Evolutionary conservation across 1,140 invertebrate species (phyloP).

Genomic region (Anastrepha obliqua): DNA sequence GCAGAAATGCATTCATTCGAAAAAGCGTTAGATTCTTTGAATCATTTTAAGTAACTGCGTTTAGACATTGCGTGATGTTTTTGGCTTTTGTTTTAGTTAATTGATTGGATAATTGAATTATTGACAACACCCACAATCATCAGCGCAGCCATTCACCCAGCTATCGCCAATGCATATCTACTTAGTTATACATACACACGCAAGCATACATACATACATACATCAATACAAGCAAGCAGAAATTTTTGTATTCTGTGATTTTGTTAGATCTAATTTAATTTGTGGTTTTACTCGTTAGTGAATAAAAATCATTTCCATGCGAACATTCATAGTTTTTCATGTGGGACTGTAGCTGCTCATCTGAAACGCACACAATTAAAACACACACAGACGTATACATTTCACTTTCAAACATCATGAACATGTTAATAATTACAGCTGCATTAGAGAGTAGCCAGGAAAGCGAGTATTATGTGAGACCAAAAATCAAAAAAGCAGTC

Average conservation of each 20-base stretch:
- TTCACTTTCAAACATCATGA: not conserved
- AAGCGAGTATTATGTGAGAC: no score
- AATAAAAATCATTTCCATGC: no score
- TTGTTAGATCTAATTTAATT: no score
- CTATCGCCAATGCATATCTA: not conserved
- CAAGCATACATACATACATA: not conserved
- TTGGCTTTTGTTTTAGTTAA: conserved; percentile 31
- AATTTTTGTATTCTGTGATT: no score
- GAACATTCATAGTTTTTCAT: no score
- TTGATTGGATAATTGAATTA: conserved; percentile 31
- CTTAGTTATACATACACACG: not conserved
- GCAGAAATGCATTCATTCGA: conserved; percentile 10
- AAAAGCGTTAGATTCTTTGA: not conserved
- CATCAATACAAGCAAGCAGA: no score
- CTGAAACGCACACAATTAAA: no score
- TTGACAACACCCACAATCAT: not conserved
- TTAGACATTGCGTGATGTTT: conserved; percentile 19
- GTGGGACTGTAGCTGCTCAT: no score
- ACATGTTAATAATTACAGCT: not conserved
- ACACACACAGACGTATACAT: not conserved
- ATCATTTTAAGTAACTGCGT: conserved; percentile 39
- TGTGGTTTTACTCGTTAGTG: no score
- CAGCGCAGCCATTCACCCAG: not conserved
- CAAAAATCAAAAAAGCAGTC: no score
- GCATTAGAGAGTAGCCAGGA: no score